A percentile compares a stretch with the other conserved stretches of the same genome.
phyloP scores from a whole-genome alignment of 2,797 vertebrate genomes.

The Serranus cabrilla region DNA sequence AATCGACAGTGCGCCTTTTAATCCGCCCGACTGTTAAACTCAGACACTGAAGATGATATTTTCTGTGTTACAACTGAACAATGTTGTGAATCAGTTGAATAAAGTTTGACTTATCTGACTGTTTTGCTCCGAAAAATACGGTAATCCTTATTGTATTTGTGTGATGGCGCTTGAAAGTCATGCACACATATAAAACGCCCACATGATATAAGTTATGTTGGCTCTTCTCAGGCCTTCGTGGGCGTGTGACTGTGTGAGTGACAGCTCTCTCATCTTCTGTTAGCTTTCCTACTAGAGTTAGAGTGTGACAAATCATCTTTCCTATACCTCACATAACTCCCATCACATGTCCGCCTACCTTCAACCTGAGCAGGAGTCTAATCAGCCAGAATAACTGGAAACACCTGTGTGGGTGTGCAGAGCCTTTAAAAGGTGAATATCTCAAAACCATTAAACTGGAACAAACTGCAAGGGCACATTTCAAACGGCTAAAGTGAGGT shows the following conservation, averaged over 20 bases:
- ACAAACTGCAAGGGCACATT: background rate
- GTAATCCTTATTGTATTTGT: slow-evolving; percentile 4
- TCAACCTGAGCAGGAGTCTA: slow-evolving; percentile 14
- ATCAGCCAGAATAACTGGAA: slow-evolving; percentile 31
- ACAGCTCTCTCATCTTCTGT: slow-evolving; percentile 21
- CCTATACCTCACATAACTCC: slow-evolving; percentile 13
- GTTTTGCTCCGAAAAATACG: too few species aligned
- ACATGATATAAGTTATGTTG: background rate
- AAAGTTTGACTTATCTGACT: too few species aligned
- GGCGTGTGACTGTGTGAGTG: slow-evolving; percentile 7
- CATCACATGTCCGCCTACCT: slow-evolving; percentile 22
- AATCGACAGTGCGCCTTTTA: too few species aligned
- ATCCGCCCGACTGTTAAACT: too few species aligned
- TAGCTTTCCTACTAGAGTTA: background rate
- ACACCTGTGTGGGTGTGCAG: slow-evolving; percentile 15
- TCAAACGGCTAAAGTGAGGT: background rate
- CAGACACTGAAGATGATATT: too few species aligned
- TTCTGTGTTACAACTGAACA: too few species aligned
- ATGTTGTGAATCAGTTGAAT: too few species aligned
- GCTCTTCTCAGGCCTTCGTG: slow-evolving; percentile 8
- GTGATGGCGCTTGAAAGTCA: slow-evolving; percentile 8
- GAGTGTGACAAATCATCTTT: background rate
- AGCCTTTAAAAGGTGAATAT: slow-evolving; percentile 2
- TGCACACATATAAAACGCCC: background rate
- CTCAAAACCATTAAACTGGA: slow-evolving; percentile 6